Evolutionary conservation across 2,113 vertebrate species (phyloP).

Genomic region (Callithrix jacchus): DNA sequence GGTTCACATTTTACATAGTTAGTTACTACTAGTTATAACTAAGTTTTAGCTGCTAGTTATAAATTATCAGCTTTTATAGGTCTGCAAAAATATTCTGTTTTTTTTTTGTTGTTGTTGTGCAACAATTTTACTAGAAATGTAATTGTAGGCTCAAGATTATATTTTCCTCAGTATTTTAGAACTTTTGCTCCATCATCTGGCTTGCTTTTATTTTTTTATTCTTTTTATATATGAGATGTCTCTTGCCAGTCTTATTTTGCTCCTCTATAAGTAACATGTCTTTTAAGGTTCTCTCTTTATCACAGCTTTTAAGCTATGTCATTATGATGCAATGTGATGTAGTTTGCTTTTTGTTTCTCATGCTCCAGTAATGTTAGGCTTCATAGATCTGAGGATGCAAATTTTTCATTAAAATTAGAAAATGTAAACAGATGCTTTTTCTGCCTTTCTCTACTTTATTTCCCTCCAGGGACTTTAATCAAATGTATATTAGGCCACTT

Average conservation of each 20-base stretch:
- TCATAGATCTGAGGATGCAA: not conserved
- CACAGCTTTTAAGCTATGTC: not conserved
- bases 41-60: not conserved
- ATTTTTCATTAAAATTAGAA: constrained; percentile 15
- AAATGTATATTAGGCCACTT: not conserved
- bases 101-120: not conserved
- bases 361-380: not conserved
- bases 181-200: not conserved
- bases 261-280: not conserved
- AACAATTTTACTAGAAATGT: not conserved
- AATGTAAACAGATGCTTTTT: not conserved
- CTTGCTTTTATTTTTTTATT: not conserved
- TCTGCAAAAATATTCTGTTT: not conserved
- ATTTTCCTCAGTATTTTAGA: not conserved
- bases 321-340: not conserved
- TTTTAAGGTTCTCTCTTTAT: not conserved
- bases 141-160: not conserved
- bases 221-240: not conserved
- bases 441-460: not conserved
- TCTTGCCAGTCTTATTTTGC: not conserved
- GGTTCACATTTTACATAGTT: not conserved
- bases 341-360: not conserved
- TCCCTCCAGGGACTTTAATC: not conserved
- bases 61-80: not conserved
- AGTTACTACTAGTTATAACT: not conserved